Evolutionary conservation across 2,888 invertebrate species (phyloP).

Genomic region (Cantharis lateralis): DNA sequence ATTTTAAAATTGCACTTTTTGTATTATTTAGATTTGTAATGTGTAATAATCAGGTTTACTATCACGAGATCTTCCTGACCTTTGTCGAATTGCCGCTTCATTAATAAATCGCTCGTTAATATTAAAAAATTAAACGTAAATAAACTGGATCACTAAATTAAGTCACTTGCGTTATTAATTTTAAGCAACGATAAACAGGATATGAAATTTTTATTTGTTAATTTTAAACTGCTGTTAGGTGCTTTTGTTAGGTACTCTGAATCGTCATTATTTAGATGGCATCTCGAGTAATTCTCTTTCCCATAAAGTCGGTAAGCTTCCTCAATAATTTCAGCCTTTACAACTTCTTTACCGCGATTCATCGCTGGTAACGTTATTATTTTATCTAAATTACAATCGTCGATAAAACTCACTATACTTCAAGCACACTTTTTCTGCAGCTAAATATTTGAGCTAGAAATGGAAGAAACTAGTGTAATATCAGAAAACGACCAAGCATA

Average conservation of each 20-base stretch:
- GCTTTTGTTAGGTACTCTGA: not conserved
- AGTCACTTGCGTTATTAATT: not conserved
- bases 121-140: constrained; percentile 17
- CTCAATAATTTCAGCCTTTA: not conserved
- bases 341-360: not conserved
- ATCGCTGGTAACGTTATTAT: not conserved
- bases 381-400: not conserved
- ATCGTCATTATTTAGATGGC: not conserved
- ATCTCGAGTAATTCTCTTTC: not conserved
- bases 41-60: constrained; percentile 13
- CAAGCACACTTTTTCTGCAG: not conserved
- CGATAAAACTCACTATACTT: not conserved
- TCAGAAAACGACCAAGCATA: not conserved
- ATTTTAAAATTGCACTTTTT: constrained; percentile 21
- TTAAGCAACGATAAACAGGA: not conserved
- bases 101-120: constrained; percentile 22
- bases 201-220: not conserved
- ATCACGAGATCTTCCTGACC: constrained; percentile 19
- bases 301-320: not conserved
- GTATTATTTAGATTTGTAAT: constrained; percentile 19
- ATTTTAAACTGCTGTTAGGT: not conserved
- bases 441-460: not conserved
- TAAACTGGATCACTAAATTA: constrained; percentile 3
- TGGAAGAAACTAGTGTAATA: not conserved
- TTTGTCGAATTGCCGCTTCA: constrained; percentile 21